These are phyloP conservation scores for zebrafish (Danio rerio) DNA, from an alignment of 2,113 vertebrate genomes.

Conservation along the genomic window GRCz12tu NC_133183.1:58301001-58301500, in stretches of 20 bases:
- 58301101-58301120: constrained; percentile 43
- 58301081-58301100: constrained; percentile 32
- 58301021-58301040: constrained; percentile 54
- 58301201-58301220: constrained; percentile 36
- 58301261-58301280: constrained; percentile 61
- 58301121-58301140: constrained; percentile 35
- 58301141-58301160: constrained; percentile 19
- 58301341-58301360: constrained; percentile 4
- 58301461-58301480: constrained; percentile 27
- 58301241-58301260: constrained; percentile 55
- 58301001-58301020: constrained; percentile 48
- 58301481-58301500: neutral
- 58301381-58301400: constrained; percentile 1
- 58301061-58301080: constrained; percentile 35
- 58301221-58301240: constrained; percentile 15
- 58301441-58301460: constrained; percentile 23
- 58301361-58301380: constrained; percentile 36
- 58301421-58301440: neutral
- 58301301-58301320: neutral
- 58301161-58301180: neutral
- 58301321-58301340: constrained; percentile 1
- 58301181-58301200: constrained; percentile 26
- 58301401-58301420: constrained; percentile 6
- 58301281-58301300: constrained; percentile 51
- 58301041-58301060: constrained; percentile 39